Evolutionary conservation across 2,113 vertebrate genomes (phyloP).

Genomic region (Alouatta palliata): DNA sequence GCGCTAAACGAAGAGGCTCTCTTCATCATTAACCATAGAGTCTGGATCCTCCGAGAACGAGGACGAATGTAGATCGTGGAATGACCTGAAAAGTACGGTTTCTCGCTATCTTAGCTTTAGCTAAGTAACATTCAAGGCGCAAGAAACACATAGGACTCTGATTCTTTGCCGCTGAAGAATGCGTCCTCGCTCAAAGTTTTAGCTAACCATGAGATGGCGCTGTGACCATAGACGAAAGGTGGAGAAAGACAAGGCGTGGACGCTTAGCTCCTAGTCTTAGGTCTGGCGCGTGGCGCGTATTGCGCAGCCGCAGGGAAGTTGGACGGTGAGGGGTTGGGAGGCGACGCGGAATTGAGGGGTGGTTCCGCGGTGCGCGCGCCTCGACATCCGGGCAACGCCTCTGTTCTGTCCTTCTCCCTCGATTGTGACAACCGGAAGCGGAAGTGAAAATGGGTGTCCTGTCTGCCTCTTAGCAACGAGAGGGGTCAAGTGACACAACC

Average conservation of each 20-base stretch:
- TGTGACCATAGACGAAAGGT: neutral
- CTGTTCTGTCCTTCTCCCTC: fast-evolving
- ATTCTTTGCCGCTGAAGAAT: neutral
- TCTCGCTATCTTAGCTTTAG: neutral
- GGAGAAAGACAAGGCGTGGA: neutral
- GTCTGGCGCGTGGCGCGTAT: fast-evolving
- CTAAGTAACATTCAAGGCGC: neutral
- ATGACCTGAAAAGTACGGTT: neutral
- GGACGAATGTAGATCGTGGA: fast-evolving
- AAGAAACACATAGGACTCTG: neutral
- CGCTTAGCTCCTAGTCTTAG: neutral
- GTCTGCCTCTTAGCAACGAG: conserved; percentile 44
- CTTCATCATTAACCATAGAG: conserved; percentile 68
- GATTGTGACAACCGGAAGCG: conserved; percentile 5
- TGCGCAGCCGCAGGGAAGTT: neutral
- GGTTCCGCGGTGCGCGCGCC: neutral
- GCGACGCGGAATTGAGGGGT: neutral
- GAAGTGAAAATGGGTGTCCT: conserved; percentile 4
- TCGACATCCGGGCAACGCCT: conserved; percentile 63
- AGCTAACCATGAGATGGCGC: conserved; percentile 51
- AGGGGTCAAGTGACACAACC: conserved; percentile 57
- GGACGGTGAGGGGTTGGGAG: neutral
- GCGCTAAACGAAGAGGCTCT: neutral
- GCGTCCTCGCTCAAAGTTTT: neutral
- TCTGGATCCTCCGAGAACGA: neutral